Conservation (phyloP, 2,113 vertebrate genomes). For the Cheirogaleus medius region DNA sequence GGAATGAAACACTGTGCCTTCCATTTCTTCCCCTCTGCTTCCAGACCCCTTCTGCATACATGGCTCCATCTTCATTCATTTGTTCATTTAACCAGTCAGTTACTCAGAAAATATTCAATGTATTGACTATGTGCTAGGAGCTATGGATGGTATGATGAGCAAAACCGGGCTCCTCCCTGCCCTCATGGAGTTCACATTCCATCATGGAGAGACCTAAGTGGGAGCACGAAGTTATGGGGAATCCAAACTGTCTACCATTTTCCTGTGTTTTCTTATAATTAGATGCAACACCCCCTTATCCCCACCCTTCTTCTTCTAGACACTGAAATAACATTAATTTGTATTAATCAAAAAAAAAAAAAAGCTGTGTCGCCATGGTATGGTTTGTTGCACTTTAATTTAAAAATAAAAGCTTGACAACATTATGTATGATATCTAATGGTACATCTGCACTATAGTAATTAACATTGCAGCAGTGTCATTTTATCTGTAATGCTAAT, state of each 20-base stretch:
- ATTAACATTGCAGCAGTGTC: conserved; percentile 81
- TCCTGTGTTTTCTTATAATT: neutral
- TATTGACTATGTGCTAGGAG: neutral
- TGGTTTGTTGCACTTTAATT: conserved; percentile 86
- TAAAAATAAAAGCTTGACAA: conserved; percentile 84
- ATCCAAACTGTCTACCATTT: neutral
- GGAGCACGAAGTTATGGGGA: neutral
- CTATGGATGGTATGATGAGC: neutral
- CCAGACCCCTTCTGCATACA: neutral
- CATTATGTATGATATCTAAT: conserved; percentile 82
- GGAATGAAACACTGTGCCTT: neutral
- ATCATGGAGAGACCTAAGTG: neutral
- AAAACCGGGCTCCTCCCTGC: neutral
- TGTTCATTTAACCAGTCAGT: neutral
- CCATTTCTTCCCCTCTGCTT: neutral
- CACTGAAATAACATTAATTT: conserved; percentile 81
- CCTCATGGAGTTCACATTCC: neutral
- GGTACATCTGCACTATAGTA: conserved; percentile 79
- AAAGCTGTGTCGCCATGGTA: conserved; percentile 79
- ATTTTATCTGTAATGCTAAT: conserved; percentile 83
- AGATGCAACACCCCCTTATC: neutral
- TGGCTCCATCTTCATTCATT: neutral
- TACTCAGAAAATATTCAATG: neutral
- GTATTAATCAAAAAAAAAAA: conserved; percentile 82
- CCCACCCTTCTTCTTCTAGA: conserved; percentile 17